phyloP scores from a whole-genome alignment of 2,113 vertebrate genomes.

The Saccopteryx bilineata region DNA sequence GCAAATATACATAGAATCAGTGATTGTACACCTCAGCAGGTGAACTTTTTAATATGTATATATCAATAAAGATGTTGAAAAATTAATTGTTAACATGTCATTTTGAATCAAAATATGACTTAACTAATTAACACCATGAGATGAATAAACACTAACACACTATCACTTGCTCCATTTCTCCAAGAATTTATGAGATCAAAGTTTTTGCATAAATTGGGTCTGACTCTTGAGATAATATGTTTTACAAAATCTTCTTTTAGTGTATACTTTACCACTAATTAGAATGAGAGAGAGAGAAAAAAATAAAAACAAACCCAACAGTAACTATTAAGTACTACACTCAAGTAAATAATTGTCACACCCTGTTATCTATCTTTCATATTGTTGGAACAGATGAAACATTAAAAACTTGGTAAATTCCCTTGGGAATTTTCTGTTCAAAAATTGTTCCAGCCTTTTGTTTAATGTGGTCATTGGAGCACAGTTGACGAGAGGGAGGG shows the following conservation, averaged over 20 bases:
- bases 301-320: not conserved
- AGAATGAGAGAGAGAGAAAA: not conserved
- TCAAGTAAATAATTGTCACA: not conserved
- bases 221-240: not conserved
- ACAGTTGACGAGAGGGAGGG: not conserved
- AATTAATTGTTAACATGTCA: not conserved
- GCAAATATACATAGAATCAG: not conserved
- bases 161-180: not conserved
- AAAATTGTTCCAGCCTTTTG: not conserved
- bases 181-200: not conserved
- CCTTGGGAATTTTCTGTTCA: not conserved
- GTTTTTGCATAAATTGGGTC: not conserved
- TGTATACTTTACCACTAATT: not conserved
- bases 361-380: not conserved
- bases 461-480: not conserved
- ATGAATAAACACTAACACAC: not conserved
- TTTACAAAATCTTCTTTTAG: not conserved
- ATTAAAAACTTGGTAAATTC: not conserved
- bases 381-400: not conserved
- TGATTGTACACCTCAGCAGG: not conserved
- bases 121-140: not conserved
- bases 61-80: not conserved
- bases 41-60: not conserved
- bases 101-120: not conserved
- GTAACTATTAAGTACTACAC: not conserved